A percentile compares a stretch with the other conserved stretches of the same genome.
These are phyloP conservation scores for Vicugna pacos DNA, from an alignment of 2,113 vertebrate genomes.

Conservation along the genomic window DNA sequence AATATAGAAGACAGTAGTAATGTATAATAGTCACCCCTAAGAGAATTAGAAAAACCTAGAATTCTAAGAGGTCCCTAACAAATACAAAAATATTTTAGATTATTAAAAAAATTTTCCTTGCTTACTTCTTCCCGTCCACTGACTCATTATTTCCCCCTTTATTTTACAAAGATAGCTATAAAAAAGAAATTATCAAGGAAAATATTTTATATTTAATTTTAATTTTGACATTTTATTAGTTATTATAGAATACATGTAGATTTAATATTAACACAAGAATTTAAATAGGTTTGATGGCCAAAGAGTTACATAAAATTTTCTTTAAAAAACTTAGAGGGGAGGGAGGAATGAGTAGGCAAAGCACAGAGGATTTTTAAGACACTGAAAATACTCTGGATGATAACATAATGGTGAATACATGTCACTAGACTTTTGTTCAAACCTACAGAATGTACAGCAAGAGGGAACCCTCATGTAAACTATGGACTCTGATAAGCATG, in stretches of 20 bases:
- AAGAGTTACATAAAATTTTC: slow-evolving; percentile 29
- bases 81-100: not conserved
- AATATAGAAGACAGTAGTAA: slow-evolving; percentile 42
- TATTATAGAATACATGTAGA: not conserved
- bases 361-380: not conserved
- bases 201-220: slow-evolving; percentile 41
- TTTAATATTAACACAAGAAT: slow-evolving; percentile 14
- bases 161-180: slow-evolving; percentile 10
- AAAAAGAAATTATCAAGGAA: slow-evolving; percentile 20
- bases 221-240: not conserved
- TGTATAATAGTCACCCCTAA: slow-evolving; percentile 14
- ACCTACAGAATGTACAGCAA: not conserved
- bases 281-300: not conserved
- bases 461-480: not conserved
- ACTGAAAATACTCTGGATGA: not conserved
- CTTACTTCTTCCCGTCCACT: not conserved
- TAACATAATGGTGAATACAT: not conserved
- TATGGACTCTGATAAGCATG: not conserved
- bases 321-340: not conserved
- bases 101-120: not conserved
- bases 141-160: not conserved
- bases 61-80: not conserved
- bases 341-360: not conserved
- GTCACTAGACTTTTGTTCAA: not conserved
- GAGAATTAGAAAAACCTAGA: not conserved